phyloP scores from a whole-genome alignment of 1,140 invertebrate genomes.

The Apis dorsata region DNA sequence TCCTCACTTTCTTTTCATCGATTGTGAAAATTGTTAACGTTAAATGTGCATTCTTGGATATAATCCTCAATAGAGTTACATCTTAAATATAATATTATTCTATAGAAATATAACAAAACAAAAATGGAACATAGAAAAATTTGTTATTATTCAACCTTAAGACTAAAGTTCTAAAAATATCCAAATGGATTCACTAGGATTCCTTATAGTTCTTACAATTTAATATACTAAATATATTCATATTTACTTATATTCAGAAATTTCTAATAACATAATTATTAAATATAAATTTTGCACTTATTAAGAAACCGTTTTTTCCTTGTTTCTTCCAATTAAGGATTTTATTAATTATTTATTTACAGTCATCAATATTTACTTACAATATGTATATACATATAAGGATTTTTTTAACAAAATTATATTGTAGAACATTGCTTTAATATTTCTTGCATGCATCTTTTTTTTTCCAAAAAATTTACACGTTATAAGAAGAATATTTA shows the following conservation, averaged over 20 bases:
- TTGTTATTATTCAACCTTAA: no score
- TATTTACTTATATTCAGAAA: not conserved
- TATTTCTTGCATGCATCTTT: not conserved
- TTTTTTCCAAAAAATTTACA: not conserved
- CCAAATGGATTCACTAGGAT: no score
- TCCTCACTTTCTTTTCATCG: constrained; percentile 10
- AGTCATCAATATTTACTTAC: not conserved
- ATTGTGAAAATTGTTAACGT: not conserved
- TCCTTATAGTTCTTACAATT: no score
- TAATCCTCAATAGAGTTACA: not conserved
- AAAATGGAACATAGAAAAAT: no score
- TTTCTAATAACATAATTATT: not conserved
- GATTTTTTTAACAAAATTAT: not conserved
- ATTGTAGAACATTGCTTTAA: not conserved
- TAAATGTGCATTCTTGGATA: not conserved
- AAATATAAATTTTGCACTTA: not conserved
- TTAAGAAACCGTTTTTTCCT: not conserved
- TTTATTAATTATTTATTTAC: not conserved
- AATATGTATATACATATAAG: not conserved
- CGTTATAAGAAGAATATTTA: constrained; percentile 34
- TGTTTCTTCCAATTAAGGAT: not conserved
- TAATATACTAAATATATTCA: not conserved
- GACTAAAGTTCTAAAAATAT: no score
- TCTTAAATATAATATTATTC: no score
- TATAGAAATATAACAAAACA: not conserved